These are phyloP conservation scores for Cryptophagus acutangulus DNA, from an alignment of 2,888 invertebrate species.

Conservation along the genomic window DNA sequence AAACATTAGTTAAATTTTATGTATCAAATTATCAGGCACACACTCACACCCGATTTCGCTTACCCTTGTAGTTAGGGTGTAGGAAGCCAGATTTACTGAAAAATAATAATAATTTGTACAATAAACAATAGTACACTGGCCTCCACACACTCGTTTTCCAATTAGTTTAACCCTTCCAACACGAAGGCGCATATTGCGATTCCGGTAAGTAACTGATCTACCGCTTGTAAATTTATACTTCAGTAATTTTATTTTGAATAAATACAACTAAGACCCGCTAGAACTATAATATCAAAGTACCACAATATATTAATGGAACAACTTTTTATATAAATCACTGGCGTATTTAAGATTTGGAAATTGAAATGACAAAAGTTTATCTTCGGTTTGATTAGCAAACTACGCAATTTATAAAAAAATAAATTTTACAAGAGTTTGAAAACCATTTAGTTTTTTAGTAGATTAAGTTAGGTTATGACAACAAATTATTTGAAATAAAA, in stretches of 20 bases:
- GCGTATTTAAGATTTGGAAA: too few relatives aligned
- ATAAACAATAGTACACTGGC: slow-evolving; percentile 3
- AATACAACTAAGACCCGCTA: too few relatives aligned
- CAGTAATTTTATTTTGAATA: neutral
- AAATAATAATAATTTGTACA: slow-evolving; percentile 38
- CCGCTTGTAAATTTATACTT: neutral
- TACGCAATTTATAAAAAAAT: too few relatives aligned
- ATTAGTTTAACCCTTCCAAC: slow-evolving; percentile 1
- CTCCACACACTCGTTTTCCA: slow-evolving; percentile 1
- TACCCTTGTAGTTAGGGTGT: slow-evolving; percentile 58
- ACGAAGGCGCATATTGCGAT: neutral
- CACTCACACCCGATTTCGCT: slow-evolving; percentile 47
- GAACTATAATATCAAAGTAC: too few relatives aligned
- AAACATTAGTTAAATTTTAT: slow-evolving; percentile 18
- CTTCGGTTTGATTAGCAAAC: too few relatives aligned
- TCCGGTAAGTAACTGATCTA: neutral
- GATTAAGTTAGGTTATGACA: too few relatives aligned
- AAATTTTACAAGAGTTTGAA: too few relatives aligned
- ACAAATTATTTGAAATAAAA: too few relatives aligned
- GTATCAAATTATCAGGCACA: slow-evolving; percentile 23
- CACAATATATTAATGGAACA: too few relatives aligned
- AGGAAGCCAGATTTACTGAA: slow-evolving; percentile 53
- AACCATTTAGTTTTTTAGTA: too few relatives aligned
- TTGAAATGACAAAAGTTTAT: too few relatives aligned
- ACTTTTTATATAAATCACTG: too few relatives aligned